A percentile compares a stretch with the other conserved stretches of the same genome.
Evolutionary conservation across 1,140 invertebrate species (phyloP).

Genomic region (Penaeus chinensis): DNA sequence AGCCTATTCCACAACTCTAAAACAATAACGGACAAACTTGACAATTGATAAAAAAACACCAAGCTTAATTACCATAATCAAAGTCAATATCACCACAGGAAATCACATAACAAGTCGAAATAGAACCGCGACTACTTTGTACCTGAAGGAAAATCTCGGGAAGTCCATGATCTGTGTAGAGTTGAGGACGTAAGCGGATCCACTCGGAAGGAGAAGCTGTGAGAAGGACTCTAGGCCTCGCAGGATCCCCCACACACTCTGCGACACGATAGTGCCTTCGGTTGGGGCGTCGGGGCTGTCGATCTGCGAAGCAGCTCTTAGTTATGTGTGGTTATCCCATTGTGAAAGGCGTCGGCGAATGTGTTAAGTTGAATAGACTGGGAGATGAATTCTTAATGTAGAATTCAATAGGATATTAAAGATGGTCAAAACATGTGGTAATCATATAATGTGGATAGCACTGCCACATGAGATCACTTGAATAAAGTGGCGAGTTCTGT

Average conservation of each 20-base stretch:
- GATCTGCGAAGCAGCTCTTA: constrained; percentile 46
- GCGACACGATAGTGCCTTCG: constrained; percentile 49
- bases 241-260: constrained; percentile 68
- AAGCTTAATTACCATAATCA: no score
- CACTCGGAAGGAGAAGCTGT: constrained; percentile 67
- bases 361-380: background rate
- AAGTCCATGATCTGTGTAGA: constrained; percentile 76
- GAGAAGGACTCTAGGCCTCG: constrained; percentile 69
- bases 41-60: no score
- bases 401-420: no score
- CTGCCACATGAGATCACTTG: no score
- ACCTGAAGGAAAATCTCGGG: constrained; percentile 74
- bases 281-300: constrained; percentile 56
- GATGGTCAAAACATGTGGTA: no score
- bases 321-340: background rate
- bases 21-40: no score
- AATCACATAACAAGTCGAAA: background rate
- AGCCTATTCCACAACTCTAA: no score
- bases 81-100: background rate
- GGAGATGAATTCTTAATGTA: no score
- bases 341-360: no score
- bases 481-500: no score
- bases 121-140: background rate
- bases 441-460: no score
- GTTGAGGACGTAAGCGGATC: constrained; percentile 66